phyloP scores from a whole-genome alignment of 2,888 invertebrate genomes.

The Glyphotaelius pellucidus region DNA sequence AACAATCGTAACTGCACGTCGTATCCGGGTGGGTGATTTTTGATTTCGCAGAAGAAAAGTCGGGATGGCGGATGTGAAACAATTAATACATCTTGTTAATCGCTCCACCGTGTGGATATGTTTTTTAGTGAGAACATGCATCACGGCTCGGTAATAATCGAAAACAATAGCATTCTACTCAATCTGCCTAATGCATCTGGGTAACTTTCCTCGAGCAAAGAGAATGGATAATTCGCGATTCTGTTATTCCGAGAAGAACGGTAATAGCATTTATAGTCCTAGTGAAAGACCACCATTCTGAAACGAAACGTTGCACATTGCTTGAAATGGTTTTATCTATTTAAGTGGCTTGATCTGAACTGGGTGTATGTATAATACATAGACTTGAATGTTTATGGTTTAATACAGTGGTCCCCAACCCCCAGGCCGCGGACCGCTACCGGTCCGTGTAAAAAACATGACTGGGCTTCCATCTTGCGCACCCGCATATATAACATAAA shows the following conservation, averaged over 20 bases:
- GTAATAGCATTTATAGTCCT: neutral
- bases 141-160: neutral
- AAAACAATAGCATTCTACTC: neutral
- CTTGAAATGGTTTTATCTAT: neutral
- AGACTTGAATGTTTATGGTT: neutral
- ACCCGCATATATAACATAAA: no score
- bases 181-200: neutral
- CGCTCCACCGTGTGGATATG: neutral
- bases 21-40: neutral
- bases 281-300: neutral
- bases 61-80: neutral
- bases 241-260: neutral
- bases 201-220: neutral
- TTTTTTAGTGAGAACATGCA: conserved; percentile 2
- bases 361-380: neutral
- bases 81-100: neutral
- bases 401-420: no score
- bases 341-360: neutral
- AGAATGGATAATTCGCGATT: neutral
- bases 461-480: no score
- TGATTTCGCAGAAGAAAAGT: neutral
- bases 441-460: no score
- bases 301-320: no score
- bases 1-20: conserved; percentile 11
- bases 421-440: no score